A percentile compares a stretch with the other conserved stretches of the same genome.
Conservation (phyloP, 2,888 invertebrate genomes). For the Diarsia rubi region DNA sequence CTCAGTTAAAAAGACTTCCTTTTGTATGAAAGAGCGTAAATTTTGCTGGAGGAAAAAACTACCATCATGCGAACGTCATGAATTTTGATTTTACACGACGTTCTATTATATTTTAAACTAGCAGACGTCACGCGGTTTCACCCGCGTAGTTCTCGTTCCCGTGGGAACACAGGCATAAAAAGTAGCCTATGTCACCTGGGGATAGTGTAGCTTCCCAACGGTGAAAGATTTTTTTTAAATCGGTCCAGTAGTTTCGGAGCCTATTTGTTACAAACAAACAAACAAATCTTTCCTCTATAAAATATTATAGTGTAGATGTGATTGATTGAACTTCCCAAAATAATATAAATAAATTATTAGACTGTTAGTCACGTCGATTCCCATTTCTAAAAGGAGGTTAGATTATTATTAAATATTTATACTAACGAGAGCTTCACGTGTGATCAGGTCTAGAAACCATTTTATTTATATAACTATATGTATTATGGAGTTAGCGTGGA, state of each 20-base stretch:
- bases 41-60: background rate
- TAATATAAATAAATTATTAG: slow-evolving; percentile 3
- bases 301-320: background rate
- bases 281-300: too few relatives aligned
- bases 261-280: too few relatives aligned
- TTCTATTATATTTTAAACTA: background rate
- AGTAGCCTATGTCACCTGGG: too few relatives aligned
- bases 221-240: too few relatives aligned
- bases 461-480: slow-evolving; percentile 17
- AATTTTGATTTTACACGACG: background rate
- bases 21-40: background rate
- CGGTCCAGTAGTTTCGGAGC: too few relatives aligned
- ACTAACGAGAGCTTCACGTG: slow-evolving; percentile 42
- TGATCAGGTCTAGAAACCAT: slow-evolving; percentile 20
- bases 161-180: too few relatives aligned
- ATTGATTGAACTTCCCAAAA: background rate
- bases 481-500: background rate
- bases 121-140: too few relatives aligned
- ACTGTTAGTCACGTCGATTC: background rate
- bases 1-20: background rate
- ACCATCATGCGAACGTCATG: background rate
- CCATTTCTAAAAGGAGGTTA: background rate
- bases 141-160: too few relatives aligned
- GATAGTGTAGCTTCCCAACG: too few relatives aligned
- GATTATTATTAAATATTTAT: slow-evolving; percentile 35